Base-by-base conservation (phyloP, 2,113 vertebrate genomes). In the Canis aureus region DNA sequence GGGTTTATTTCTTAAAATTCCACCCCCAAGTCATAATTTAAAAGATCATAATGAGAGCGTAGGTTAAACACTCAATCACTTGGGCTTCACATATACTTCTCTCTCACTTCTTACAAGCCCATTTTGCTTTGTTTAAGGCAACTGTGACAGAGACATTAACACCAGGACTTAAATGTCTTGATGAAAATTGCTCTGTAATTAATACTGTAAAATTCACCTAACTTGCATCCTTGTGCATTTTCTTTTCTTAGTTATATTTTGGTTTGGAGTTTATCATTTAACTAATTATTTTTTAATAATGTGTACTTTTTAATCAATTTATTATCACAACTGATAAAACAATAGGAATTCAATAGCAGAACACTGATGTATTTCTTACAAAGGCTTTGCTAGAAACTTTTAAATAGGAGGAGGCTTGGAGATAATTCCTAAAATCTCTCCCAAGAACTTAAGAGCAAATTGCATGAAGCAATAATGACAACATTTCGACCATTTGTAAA, bases 401-500 rank as follows among this genome's bases (percentile, higher is more conserved):
- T 20, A 35, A 64, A 79, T 17, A 73, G 80, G 32, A 83, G 60
- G 60, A 94, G 10, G 19, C 35, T n/a, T 73, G 38, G 49, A 78
- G 51, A 29, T 66, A 79, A 82, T 73, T 95, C 16, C 8, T 82
- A 79, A 93, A 67, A 94, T 97, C 91, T 95, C 88, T 84, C 74
- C 79, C 85, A 62, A 87, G 19, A 62, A 59, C 27, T 94, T 74
- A 49, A 49, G 11, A 96, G 86, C 23, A 85, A 97, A 81, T 74
- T 35, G 38, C 82, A 96, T 8, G 91, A 98, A 96, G 90, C 67
- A 97, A 81, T 83, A 95, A 97, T 0, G 5, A 97, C 93, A 95
- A 94, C 23, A 84, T 98, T 98, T 97, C 85, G 64, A 98, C 97
- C 64, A 88, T 84, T 95, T 92, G 93, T 91, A 98, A 98, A 97